Evolutionary conservation across 2,113 vertebrate genomes (phyloP), one percentile per base, ranked within the genome.

Genomic region (Thomomys bottae): DNA sequence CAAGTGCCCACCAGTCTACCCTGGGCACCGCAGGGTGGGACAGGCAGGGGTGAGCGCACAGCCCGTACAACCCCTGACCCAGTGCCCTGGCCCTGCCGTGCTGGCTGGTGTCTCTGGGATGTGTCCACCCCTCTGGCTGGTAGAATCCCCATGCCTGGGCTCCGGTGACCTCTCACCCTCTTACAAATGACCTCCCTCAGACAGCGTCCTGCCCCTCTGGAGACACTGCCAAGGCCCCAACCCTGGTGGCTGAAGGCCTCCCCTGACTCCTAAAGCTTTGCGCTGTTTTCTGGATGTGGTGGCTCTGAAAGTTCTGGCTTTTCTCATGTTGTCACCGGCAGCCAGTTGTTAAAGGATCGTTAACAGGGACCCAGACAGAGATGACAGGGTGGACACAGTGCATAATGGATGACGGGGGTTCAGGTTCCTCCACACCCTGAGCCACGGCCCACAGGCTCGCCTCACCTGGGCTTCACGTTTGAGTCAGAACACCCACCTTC

Each of bases 351-450:
- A 66, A 81, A 77, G 84, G 95, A 85, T 93, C 91, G 91, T 94
- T 91, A 94, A 78, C 93, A 79, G 82, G 72, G 72, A 75, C 28
- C 70, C 84, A 91, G 94, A 95, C 89, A 70, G 93, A 66, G 93
- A 86, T 94, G 96, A 96, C 96, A 97, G 84, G 84, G 92, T 96
- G 93, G 91, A 96, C 90, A 95, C 92, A 89, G 79, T 89, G 93
- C 61, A 89, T 96, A 95, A 95, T 95, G 95, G 89, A 95, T 84
- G 38, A 92, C 49, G 72, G 68, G 68, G 80, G 88, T 54, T 96
- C 87, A 7, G 91, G 78, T 90, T 95, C 87, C 92, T 63, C 84
- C 32, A 10, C 2, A 12, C 70, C 77, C 81, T 93, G 36, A 89
- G 92, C 81, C 89, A 5, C 68, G 30, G 80, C 72, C 86, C 79